Evolutionary conservation across 2,888 invertebrate genomes (phyloP).

Genomic region (Aspidiotus destructor): DNA sequence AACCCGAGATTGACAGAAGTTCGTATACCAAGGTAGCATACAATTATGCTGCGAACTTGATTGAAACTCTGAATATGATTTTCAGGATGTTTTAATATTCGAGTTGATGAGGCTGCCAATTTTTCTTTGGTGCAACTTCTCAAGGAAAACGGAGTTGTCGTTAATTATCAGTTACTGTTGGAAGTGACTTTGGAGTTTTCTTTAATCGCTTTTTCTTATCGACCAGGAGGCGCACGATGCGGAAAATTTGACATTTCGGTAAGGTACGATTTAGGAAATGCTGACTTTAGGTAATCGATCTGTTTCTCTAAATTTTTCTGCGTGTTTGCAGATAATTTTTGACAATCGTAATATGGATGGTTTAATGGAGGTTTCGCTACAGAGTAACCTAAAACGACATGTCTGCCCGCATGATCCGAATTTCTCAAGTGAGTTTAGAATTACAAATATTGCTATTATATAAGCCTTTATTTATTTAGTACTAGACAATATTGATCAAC

Average conservation of each 20-base stretch:
- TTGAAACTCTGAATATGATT: too few relatives aligned
- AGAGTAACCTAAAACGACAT: conserved; percentile 65
- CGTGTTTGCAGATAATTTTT: conserved; percentile 53
- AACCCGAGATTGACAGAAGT: too few relatives aligned
- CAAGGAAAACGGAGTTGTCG: conserved; percentile 49
- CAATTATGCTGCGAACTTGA: too few relatives aligned
- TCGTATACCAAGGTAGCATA: too few relatives aligned
- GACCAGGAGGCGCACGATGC: conserved; percentile 80
- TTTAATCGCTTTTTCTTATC: conserved; percentile 81
- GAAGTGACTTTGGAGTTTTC: conserved; percentile 64
- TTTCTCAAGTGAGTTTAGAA: conserved; percentile 51
- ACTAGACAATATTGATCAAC: too few relatives aligned
- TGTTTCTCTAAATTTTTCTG: not conserved
- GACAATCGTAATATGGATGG: conserved; percentile 92
- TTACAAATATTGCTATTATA: too few relatives aligned
- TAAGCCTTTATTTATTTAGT: too few relatives aligned
- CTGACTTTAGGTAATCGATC: too few relatives aligned
- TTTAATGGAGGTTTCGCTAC: conserved; percentile 72
- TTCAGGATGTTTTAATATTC: conserved; percentile 33
- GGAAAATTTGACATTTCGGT: conserved; percentile 68
- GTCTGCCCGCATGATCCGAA: conserved; percentile 69
- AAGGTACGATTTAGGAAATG: conserved; percentile 35
- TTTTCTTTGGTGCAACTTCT: conserved; percentile 50
- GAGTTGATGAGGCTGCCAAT: conserved; percentile 35
- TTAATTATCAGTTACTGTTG: conserved; percentile 73